Base-by-base conservation (phyloP, 2,888 invertebrate species). In the Cryptophagus acutangulus region DNA sequence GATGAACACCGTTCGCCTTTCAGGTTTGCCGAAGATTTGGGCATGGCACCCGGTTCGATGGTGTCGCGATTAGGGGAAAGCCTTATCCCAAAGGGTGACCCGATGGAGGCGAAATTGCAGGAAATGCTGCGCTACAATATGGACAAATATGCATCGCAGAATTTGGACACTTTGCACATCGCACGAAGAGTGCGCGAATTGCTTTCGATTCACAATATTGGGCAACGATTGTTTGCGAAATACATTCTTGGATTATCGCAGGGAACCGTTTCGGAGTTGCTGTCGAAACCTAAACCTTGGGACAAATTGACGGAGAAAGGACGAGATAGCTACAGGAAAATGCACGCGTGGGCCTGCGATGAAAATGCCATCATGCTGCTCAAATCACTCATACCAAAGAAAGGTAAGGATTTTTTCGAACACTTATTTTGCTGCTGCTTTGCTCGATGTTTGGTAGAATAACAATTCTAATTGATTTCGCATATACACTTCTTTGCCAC, bases 271-370 rank as follows among this genome's bases (percentile, higher is more conserved):
- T 94, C 94, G 52, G 99, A 99, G 73, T 75, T 99, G 61, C 78
- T 99, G 48, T 96, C 96, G 55, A 99, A 99, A 69, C 99, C 99
- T 39, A 96, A 99, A 69, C 95, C 95, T 9, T 99, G 99, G 99
- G 95, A 96, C 74, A 97, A 97, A 73, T 76, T 99, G 65, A 99
- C 99, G 42, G 99, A 99, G 74, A 99, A 99, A 71, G 99, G 99
- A 20, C 78, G 97, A 40, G 99, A 99, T 75, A 96, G 96, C 59
- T 99, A 99, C 74, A 78, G 99, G 63, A 96, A 97, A 74, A 99
- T 99, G 94, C 94, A 96, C 74, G 93, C 93, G 61, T 99, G 99
- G 99, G 93, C 96, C 54, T 89, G 89, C 70, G 97, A 97, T 74
- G 95, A 96, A 67, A 87, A 88, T 63, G 95, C 97, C 62, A 91